Evolutionary conservation across 2,113 vertebrate species (phyloP).

Genomic region (Channa argus): DNA sequence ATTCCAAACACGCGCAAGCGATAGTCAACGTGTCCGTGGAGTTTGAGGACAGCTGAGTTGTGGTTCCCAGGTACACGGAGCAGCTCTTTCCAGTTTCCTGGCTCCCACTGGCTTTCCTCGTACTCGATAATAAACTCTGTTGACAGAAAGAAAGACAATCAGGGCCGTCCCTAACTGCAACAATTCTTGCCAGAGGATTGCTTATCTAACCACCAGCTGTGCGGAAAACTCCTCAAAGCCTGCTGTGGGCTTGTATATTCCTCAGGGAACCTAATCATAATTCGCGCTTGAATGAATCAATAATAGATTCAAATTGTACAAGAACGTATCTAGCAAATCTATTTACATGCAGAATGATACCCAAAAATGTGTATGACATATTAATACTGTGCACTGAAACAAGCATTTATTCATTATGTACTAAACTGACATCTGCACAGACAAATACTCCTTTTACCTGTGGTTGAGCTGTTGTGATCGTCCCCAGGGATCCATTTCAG

Average conservation of each 20-base stretch:
- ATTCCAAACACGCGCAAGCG: constrained; percentile 87
- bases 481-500: constrained; percentile 91
- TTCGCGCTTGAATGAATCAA: constrained; percentile 57
- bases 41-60: constrained; percentile 77
- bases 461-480: constrained; percentile 89
- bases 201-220: constrained; percentile 62
- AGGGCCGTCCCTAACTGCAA: constrained; percentile 26
- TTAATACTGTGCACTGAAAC: background rate
- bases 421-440: constrained; percentile 19
- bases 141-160: constrained; percentile 56
- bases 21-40: constrained; percentile 89
- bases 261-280: constrained; percentile 49
- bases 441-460: constrained; percentile 81
- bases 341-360: constrained; percentile 25
- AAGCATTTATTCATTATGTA: background rate
- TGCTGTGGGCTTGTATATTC: constrained; percentile 41
- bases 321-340: constrained; percentile 44
- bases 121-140: constrained; percentile 93
- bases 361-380: constrained; percentile 16
- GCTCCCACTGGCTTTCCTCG: constrained; percentile 89
- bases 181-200: constrained; percentile 46
- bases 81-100: constrained; percentile 89
- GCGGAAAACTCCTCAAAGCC: constrained; percentile 47
- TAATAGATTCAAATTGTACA: constrained; percentile 51
- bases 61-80: constrained; percentile 81